Evolutionary conservation across 2,888 invertebrate genomes (phyloP).

Genomic region (Drosophila anceps): DNA sequence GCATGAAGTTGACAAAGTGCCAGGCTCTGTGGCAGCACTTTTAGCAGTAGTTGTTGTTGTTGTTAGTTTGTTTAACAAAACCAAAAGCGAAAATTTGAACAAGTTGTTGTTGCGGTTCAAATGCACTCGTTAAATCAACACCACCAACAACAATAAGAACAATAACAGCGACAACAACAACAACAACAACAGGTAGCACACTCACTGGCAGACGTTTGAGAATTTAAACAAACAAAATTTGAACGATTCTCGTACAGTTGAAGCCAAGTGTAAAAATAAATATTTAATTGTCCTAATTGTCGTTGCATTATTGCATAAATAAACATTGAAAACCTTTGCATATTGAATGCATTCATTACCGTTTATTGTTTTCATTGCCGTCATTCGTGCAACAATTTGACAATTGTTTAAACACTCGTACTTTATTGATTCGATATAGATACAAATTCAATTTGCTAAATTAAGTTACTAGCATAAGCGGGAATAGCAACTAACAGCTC

Average conservation of each 20-base stretch:
- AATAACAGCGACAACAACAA: conserved; percentile 10
- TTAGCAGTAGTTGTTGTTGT: conserved; percentile 37
- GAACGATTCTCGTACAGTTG: conserved; percentile 33
- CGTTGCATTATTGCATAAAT: conserved; percentile 69
- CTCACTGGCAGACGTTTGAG: conserved; percentile 39
- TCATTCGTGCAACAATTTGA: conserved; percentile 14
- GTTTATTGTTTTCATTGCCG: conserved; percentile 37
- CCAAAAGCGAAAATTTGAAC: conserved; percentile 53
- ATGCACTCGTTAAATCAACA: conserved; percentile 53
- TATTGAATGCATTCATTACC: conserved; percentile 52
- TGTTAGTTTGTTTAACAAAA: conserved; percentile 58
- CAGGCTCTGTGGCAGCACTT: conserved; percentile 47
- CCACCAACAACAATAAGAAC: conserved; percentile 17
- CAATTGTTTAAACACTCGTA: conserved; percentile 30
- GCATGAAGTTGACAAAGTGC: conserved; percentile 68
- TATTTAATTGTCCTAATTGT: conserved; percentile 73
- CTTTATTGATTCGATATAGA: conserved; percentile 1
- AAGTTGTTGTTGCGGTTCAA: conserved; percentile 58
- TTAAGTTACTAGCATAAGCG: background rate
- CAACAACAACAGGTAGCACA: conserved; percentile 25
- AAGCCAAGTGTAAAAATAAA: conserved; percentile 68
- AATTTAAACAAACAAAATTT: conserved; percentile 53
- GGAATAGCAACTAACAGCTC: background rate
- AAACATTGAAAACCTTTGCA: conserved; percentile 56
- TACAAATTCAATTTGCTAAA: conserved; percentile 1